Evolutionary conservation across 37 sponge, comb jelly and placozoan species (phyloP), one percentile per base, ranked within the genome.

Genomic region (Dysidea cf. avara): DNA sequence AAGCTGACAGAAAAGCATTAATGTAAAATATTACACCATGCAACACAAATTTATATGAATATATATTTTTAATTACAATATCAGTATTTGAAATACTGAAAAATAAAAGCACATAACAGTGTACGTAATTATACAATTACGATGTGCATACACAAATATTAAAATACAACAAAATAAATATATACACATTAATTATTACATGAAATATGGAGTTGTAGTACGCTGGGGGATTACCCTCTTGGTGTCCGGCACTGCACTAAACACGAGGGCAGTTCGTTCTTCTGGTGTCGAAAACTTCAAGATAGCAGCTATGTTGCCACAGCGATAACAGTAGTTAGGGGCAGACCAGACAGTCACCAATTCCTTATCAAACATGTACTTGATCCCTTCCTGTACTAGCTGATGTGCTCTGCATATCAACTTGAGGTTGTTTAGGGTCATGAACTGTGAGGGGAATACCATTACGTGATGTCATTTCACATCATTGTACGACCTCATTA

Each of bases 331-430:
- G 83, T 98, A 98, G 80, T 98, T 98, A 63, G 99, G 99, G 13
- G 99, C 99, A 29, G 93, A 92, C 99, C 99, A 98, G 55, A 98
- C 90, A 29, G 99, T 98, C 76, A 98, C 96, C 64, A 98, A 86
- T 40, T 77, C 85, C 43, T 69, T 77, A 56, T 95, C 93, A 76
- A 98, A 98, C 99, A 98, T 95, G 82, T 91, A 98, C 78, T 95
- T 95, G 79, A 87, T 96, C 31, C 99, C 99, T 40, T 98, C 96
- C 12, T 98, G 90, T 26, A 98, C 99, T 24, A 98, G 76, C 71
- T 98, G 99, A 71, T 99, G 99, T 28, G 99, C 99, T 32, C 99
- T 82, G 68, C 99, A 99, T 3, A 99, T 99, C 78, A 99, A 52
- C 61, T 78, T 83, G 39, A 99, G 65, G 58, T 77, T 74, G 68